Conservation (phyloP, 2,888 invertebrate species). For the Thumatha senex region DNA sequence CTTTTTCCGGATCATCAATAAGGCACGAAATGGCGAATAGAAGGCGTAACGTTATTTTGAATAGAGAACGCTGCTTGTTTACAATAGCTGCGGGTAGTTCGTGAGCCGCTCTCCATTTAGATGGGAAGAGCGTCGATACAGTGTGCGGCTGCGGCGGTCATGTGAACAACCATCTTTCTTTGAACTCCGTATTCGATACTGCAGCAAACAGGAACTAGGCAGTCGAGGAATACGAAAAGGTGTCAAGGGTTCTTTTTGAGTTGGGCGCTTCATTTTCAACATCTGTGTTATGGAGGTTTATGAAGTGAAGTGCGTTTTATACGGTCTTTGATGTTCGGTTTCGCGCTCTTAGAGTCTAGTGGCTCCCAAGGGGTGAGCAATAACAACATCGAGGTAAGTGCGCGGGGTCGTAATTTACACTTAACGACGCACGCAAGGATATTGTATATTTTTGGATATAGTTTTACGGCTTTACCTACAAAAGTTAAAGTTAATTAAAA, state of each 20-base stretch:
- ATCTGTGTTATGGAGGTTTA: constrained; percentile 73
- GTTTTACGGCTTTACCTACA: too few relatives aligned
- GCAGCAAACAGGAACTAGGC: constrained; percentile 30
- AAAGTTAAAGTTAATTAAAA: too few relatives aligned
- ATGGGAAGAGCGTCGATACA: constrained; percentile 72
- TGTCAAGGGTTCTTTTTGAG: constrained; percentile 52
- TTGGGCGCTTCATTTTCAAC: constrained; percentile 58
- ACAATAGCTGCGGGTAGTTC: constrained; percentile 79
- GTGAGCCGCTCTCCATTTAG: constrained; percentile 77
- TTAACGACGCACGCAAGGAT: constrained; percentile 51
- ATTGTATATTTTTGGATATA: constrained; percentile 44
- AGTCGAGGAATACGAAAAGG: constrained; percentile 43
- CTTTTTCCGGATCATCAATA: constrained; percentile 67
- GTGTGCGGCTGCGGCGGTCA: constrained; percentile 62
- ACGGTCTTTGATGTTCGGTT: constrained; percentile 77
- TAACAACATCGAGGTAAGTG: constrained; percentile 67
- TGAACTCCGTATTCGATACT: constrained; percentile 46
- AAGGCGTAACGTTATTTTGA: constrained; percentile 75
- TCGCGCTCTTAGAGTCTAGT: constrained; percentile 68
- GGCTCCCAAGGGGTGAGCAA: constrained; percentile 65
- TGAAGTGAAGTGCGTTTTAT: constrained; percentile 78
- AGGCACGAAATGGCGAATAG: constrained; percentile 61
- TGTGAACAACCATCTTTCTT: constrained; percentile 53
- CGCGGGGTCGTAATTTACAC: constrained; percentile 55
- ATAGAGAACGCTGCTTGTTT: constrained; percentile 77